Evolutionary conservation across 2,797 vertebrate genomes (phyloP).

Genomic region (Eremophila alpestris): DNA sequence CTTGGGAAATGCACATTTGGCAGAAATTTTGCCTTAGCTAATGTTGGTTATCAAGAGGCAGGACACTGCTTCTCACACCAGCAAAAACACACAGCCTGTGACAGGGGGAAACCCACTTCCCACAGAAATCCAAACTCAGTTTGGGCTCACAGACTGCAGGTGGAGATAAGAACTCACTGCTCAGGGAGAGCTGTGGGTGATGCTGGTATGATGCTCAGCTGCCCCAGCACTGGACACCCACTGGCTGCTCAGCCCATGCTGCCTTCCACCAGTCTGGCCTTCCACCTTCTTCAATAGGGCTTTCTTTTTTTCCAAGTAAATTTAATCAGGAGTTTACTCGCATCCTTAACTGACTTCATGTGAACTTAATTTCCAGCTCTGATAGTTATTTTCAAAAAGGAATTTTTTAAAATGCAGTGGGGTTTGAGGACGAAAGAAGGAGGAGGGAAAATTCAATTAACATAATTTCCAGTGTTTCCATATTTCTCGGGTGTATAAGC

Average conservation of each 20-base stretch:
- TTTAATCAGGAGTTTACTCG: slow-evolving; percentile 88
- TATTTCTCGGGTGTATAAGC: background rate
- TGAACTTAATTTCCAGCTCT: slow-evolving; percentile 88
- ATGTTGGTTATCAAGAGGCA: slow-evolving; percentile 8
- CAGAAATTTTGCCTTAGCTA: background rate
- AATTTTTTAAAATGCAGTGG: background rate
- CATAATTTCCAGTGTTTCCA: slow-evolving; percentile 20
- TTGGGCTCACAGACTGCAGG: background rate
- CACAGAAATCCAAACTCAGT: background rate
- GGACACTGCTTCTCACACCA: background rate
- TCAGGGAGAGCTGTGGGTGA: background rate
- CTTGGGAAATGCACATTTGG: background rate
- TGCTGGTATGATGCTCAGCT: rapidly evolving
- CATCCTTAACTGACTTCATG: slow-evolving; percentile 82
- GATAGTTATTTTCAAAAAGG: slow-evolving; percentile 39
- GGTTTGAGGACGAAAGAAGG: background rate
- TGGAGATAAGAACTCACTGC: background rate
- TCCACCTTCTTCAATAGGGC: background rate
- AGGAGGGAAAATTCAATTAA: slow-evolving; percentile 50
- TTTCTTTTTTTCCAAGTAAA: slow-evolving; percentile 73
- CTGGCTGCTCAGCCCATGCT: background rate
- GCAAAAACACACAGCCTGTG: background rate
- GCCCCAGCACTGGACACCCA: rapidly evolving
- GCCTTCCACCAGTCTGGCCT: background rate
- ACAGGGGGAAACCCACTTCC: background rate